Evolutionary conservation across 2,888 invertebrate genomes (phyloP).

Genomic region (Lasioglossum oenotherae): DNA sequence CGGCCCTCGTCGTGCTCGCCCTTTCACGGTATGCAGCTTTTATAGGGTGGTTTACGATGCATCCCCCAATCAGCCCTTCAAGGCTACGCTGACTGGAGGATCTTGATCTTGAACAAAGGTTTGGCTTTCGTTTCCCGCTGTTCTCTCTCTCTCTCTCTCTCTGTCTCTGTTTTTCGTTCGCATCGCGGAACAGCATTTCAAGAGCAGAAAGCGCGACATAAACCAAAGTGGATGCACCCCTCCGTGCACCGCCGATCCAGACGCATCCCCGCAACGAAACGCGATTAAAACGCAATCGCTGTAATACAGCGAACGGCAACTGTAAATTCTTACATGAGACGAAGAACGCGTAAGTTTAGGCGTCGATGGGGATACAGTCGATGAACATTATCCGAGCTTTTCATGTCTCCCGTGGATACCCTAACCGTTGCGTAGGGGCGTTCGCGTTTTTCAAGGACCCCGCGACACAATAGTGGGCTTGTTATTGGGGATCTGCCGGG

Average conservation of each 20-base stretch:
- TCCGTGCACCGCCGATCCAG: not conserved
- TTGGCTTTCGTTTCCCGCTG: constrained; percentile 39
- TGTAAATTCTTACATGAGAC: not conserved
- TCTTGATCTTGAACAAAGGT: constrained; percentile 79
- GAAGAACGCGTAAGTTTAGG: not conserved
- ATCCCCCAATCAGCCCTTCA: constrained; percentile 52
- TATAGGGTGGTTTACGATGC: constrained; percentile 70
- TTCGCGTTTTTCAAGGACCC: not conserved
- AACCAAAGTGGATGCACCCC: constrained; percentile 14
- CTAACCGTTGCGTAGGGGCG: not conserved
- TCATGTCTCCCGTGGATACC: not conserved
- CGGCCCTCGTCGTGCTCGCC: constrained; percentile 66
- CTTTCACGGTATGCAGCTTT: constrained; percentile 72
- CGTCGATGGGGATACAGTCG: not conserved
- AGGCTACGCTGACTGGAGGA: constrained; percentile 69
- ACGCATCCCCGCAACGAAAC: not conserved
- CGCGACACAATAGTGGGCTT: not conserved
- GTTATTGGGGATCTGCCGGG: constrained; percentile 20
- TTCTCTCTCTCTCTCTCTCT: not conserved
- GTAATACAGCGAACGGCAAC: not conserved
- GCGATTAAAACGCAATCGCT: not conserved
- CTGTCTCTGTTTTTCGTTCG: not conserved
- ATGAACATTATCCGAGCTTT: not conserved
- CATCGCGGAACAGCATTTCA: constrained; percentile 17
- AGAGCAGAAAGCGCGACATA: constrained; percentile 11